Conservation (phyloP, 2,113 vertebrate genomes). For the Menura novaehollandiae region DNA sequence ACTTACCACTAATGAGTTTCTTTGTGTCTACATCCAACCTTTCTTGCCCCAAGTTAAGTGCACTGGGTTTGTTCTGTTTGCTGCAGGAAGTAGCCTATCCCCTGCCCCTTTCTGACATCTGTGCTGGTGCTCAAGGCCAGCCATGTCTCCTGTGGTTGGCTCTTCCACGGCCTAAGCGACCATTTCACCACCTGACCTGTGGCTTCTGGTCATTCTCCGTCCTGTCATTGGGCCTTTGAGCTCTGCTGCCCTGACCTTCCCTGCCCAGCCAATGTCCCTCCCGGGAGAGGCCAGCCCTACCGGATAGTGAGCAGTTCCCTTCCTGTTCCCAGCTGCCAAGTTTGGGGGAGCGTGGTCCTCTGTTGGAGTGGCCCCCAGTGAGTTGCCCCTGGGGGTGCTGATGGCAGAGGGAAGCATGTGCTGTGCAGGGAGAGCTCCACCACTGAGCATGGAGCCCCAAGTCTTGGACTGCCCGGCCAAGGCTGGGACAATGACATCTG, state of each 20-base stretch:
- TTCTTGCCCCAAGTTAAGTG: neutral
- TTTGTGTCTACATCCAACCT: neutral
- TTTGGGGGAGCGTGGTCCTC: accelerated
- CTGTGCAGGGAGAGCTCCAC: accelerated
- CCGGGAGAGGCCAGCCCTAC: neutral
- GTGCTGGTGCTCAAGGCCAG: accelerated
- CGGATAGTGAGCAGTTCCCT: accelerated
- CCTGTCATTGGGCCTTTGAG: accelerated
- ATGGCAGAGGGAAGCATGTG: accelerated
- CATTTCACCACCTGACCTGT: too few relatives aligned
- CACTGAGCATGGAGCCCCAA: accelerated
- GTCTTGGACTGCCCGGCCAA: accelerated
- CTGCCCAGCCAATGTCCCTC: too few relatives aligned
- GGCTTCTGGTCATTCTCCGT: neutral
- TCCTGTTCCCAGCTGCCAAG: neutral
- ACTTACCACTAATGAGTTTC: neutral
- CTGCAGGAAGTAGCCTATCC: neutral
- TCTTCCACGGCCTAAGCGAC: neutral
- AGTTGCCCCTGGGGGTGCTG: neutral
- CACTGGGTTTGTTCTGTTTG: neutral
- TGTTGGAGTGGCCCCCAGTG: accelerated
- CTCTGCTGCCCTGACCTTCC: neutral
- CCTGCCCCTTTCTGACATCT: accelerated
- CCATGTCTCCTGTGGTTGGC: accelerated
- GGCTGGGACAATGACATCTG: too few relatives aligned